phyloP scores from a whole-genome alignment of 2,113 vertebrate genomes.

The Ramphastos sulfuratus region DNA sequence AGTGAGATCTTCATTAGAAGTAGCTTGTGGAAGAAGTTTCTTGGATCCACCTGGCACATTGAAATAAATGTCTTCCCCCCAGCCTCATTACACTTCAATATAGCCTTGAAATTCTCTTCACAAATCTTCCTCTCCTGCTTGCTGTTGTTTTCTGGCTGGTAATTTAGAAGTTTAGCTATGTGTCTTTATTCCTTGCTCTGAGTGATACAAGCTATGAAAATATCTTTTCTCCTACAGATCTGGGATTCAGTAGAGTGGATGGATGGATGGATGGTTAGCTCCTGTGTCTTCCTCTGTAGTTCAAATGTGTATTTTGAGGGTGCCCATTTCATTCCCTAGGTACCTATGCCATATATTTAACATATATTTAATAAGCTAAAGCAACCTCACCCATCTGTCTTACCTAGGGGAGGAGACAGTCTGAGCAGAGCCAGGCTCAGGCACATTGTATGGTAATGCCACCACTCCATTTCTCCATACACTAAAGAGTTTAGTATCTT shows the following conservation, averaged over 20 bases:
- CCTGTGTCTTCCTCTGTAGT: neutral
- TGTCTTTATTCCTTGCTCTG: neutral
- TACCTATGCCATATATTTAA: neutral
- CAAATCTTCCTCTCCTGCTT: neutral
- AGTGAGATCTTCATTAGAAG: neutral
- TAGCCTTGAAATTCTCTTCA: neutral
- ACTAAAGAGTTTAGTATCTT: neutral
- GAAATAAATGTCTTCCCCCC: neutral
- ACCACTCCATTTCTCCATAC: neutral
- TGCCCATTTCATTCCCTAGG: neutral
- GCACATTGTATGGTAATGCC: fast-evolving
- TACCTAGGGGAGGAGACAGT: neutral
- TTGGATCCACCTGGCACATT: neutral
- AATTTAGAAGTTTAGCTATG: neutral
- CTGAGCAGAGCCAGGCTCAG: neutral
- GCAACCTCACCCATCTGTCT: neutral
- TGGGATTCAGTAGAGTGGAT: neutral
- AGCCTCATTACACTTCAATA: neutral
- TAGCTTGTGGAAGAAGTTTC: neutral
- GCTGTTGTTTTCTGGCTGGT: neutral
- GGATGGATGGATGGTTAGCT: neutral
- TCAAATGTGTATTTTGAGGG: neutral
- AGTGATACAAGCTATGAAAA: neutral
- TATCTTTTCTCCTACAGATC: neutral
- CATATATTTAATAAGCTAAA: neutral